phyloP scores from a whole-genome alignment of 2,797 vertebrate genomes.

The Dicrostonyx torquatus region DNA sequence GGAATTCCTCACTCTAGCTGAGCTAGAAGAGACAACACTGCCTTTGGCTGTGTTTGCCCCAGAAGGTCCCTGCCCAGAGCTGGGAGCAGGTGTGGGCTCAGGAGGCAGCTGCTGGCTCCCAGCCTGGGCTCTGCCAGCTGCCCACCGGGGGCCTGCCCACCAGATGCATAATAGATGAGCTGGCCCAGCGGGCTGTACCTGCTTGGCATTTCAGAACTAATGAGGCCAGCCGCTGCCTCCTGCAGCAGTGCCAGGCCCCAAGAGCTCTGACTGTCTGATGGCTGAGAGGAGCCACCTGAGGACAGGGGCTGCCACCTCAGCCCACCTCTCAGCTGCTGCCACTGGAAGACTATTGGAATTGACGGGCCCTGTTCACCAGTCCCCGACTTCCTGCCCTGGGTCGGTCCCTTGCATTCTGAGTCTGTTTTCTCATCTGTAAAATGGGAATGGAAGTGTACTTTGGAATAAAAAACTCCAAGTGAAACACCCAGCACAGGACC shows the following conservation, averaged over 20 bases:
- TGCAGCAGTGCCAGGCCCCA: neutral
- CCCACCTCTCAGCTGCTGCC: neutral
- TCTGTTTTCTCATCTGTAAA: conserved; percentile 38
- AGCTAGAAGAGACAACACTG: neutral
- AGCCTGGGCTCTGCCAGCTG: conserved; percentile 37
- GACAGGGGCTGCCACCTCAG: neutral
- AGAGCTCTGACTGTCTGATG: neutral
- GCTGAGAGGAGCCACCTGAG: conserved; percentile 26
- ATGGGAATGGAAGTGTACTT: neutral
- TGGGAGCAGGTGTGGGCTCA: conserved; percentile 50
- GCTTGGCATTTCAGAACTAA: conserved; percentile 79
- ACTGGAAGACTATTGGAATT: neutral
- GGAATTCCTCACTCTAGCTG: neutral
- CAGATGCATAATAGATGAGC: conserved; percentile 77
- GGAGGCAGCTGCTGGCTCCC: conserved; percentile 65
- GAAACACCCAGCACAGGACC: neutral
- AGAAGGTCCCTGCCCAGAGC: conserved; percentile 31
- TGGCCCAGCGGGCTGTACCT: conserved; percentile 64
- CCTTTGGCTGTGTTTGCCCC: neutral
- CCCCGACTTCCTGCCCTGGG: neutral
- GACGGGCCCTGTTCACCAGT: neutral
- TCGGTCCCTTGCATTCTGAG: neutral
- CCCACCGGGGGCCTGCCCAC: conserved; percentile 57
- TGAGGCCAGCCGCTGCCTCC: conserved; percentile 52
- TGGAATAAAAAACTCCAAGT: neutral